Evolutionary conservation across 2,797 vertebrate species (phyloP), one percentile per base, ranked within the genome.

Genomic region (Gouania willdenowi): DNA sequence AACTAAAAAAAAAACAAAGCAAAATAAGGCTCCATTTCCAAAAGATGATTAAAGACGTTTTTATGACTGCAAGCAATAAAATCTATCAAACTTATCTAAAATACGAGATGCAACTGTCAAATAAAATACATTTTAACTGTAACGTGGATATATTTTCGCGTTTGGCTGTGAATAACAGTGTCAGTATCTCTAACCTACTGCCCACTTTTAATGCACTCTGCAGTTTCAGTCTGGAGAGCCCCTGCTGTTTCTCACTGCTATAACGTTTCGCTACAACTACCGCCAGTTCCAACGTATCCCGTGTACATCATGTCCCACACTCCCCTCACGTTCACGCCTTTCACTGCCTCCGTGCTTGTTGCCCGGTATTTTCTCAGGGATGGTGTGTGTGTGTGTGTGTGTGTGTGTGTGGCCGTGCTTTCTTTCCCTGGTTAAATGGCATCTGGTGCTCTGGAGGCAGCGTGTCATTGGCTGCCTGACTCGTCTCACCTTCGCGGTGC

Each of bases 401-500:
- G 74, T 46, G 34, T 23, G 29, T n/a, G n/a, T 13, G 11, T 52
- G 76, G 76, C 74, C 46, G 34, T 23, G 29, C 35, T 43, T 64
- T 68, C 62, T 67, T 66, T 79, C 77, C 75, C 79, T 49, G 69
- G 83, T 71, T 85, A 82, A 86, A 75, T 62, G 28, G 56, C 52
- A 79, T 79, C 76, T 75, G 53, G 66, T 75, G 66, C 79, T 70
- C 71, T 13, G 24, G 78, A 72, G 77, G 66, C 67, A 38, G 54
- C 67, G 31, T 79, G 84, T 85, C 81, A 86, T 82, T 84, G 83
- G 75, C 72, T 68, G 78, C 54, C 66, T 76, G 81, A 77, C 78
- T 80, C 39, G 52, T 69, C 73, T 87, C 81, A 87, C 85, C 83
- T 85, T 88, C 83, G 70, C 72, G 53, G 46, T 66, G 75, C 73